These are phyloP conservation scores for Oncorhynchus masou DNA, from an alignment of 2,113 vertebrate genomes.

Conservation along the genomic window DNA sequence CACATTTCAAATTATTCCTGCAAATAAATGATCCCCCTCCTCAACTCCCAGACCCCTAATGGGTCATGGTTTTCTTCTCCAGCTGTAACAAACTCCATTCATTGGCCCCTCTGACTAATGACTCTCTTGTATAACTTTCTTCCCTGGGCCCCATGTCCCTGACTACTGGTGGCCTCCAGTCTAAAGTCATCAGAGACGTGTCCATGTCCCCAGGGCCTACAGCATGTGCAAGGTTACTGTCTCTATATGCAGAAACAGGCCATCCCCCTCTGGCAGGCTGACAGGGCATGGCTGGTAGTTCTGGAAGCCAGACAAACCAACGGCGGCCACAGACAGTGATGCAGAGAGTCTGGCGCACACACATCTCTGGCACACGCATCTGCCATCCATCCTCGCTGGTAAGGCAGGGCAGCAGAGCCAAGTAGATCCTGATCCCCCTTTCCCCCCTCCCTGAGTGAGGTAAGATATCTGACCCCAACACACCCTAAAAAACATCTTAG, in stretches of 20 bases:
- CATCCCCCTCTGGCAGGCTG: slow-evolving; percentile 40
- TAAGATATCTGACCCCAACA: slow-evolving; percentile 51
- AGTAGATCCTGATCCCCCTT: neutral
- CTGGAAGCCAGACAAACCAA: slow-evolving; percentile 37
- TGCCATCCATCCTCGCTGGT: slow-evolving; percentile 31
- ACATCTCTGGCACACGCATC: slow-evolving; percentile 33
- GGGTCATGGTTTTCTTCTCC: slow-evolving; percentile 25
- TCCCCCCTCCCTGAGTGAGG: slow-evolving; percentile 17
- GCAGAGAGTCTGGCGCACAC: slow-evolving; percentile 6
- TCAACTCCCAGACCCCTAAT: slow-evolving; percentile 35
- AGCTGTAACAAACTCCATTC: too few species aligned
- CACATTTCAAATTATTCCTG: slow-evolving; percentile 39
- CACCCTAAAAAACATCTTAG: slow-evolving; percentile 44
- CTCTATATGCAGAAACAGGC: slow-evolving; percentile 24
- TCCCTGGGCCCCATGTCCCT: too few species aligned
- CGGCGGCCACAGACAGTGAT: slow-evolving; percentile 31
- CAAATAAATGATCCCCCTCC: slow-evolving; percentile 28
- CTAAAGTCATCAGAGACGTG: too few species aligned
- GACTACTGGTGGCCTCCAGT: too few species aligned
- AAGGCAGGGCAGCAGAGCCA: neutral
- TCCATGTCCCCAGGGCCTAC: too few species aligned
- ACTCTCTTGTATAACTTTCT: too few species aligned
- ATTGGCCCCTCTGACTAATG: too few species aligned
- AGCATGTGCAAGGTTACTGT: slow-evolving; percentile 19
- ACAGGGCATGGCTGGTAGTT: slow-evolving; percentile 15